phyloP scores from a whole-genome alignment of 2,888 invertebrate genomes.

The Andrena hattorfiana region DNA sequence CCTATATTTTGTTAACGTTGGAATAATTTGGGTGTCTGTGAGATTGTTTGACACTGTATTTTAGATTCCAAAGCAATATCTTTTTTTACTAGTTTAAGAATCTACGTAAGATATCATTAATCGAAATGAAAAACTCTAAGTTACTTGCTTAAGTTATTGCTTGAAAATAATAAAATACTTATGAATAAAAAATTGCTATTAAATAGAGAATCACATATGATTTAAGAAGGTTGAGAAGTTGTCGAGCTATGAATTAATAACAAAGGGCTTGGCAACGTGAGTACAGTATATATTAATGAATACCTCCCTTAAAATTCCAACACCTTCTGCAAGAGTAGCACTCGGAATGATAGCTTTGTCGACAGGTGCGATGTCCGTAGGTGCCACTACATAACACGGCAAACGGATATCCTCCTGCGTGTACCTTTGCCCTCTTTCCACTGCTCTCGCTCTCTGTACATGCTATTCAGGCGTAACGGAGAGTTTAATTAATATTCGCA shows the following conservation, averaged over 20 bases:
- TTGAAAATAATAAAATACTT: too few relatives aligned
- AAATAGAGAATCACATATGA: too few relatives aligned
- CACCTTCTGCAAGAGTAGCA: neutral
- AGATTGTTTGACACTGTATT: too few relatives aligned
- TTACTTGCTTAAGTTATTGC: too few relatives aligned
- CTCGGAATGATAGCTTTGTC: constrained; percentile 21
- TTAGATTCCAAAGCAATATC: too few relatives aligned
- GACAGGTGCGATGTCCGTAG: constrained; percentile 53
- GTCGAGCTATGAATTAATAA: neutral
- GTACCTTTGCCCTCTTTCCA: constrained; percentile 55
- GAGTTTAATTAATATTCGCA: constrained; percentile 84
- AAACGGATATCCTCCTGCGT: constrained; percentile 50
- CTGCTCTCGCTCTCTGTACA: constrained; percentile 58
- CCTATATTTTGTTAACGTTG: too few relatives aligned
- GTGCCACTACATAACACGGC: constrained; percentile 58
- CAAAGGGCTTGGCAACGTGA: neutral
- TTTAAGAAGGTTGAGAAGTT: neutral
- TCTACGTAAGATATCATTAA: too few relatives aligned
- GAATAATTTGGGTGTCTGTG: too few relatives aligned
- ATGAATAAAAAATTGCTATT: too few relatives aligned
- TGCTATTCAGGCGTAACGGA: constrained; percentile 77
- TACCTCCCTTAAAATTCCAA: neutral
- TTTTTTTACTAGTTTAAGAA: too few relatives aligned
- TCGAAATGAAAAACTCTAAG: too few relatives aligned
- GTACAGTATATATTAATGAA: neutral